Evolutionary conservation across 2,113 vertebrate species (phyloP).

Genomic region (Platichthys stellatus): DNA sequence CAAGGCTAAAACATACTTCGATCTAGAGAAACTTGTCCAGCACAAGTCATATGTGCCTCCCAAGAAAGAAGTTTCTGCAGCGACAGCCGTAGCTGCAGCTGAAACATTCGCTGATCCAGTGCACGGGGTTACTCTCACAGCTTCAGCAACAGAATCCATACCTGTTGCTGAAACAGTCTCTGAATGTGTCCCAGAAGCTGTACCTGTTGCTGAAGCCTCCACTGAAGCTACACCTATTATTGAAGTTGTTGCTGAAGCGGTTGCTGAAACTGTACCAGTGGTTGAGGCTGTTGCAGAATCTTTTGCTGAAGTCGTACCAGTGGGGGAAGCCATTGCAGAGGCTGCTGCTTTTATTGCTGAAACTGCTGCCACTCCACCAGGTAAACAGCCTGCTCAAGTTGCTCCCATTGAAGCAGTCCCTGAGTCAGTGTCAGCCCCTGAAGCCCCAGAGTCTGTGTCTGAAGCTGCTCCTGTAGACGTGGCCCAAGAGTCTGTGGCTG

Average conservation of each 20-base stretch:
- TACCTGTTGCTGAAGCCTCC: not conserved
- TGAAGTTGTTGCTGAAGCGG: not conserved
- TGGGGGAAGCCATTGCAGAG: not conserved
- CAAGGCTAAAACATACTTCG: constrained; percentile 75
- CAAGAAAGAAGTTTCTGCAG: constrained; percentile 56
- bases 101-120: constrained; percentile 22
- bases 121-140: not conserved
- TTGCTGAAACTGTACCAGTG: not conserved
- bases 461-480: not conserved
- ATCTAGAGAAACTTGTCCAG: constrained; percentile 79
- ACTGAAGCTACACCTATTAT: not conserved
- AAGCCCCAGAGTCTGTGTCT: not conserved
- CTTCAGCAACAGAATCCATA: not conserved
- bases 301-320: not conserved
- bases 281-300: constrained; percentile 8
- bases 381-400: not conserved
- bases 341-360: not conserved
- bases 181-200: constrained; percentile 8
- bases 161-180: not conserved
- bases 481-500: not conserved
- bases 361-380: not conserved
- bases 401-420: not conserved
- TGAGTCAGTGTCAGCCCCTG: not conserved
- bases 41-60: constrained; percentile 62
- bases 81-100: constrained; percentile 10